Base-by-base conservation (phyloP, 2,797 vertebrate species). In the Xerus rutilus region DNA sequence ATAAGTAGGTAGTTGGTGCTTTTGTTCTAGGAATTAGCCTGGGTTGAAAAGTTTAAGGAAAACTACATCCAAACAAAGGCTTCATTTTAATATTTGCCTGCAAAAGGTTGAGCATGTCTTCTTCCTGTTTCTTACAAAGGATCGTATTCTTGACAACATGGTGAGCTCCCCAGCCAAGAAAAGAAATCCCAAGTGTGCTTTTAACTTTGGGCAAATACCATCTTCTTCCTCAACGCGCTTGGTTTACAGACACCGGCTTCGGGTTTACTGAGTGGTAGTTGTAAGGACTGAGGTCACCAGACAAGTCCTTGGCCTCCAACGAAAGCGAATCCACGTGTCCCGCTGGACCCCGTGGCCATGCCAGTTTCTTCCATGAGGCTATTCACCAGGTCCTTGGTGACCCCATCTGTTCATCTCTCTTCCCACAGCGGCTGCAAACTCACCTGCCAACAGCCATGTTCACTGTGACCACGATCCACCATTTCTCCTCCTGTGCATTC, bases 301-400 rank as follows among this genome's bases (percentile, higher is more conserved):
- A 74, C 15, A 30, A 3, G 3, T 13, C 57, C 28, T 81, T 20
- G 9, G 39, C 39, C 39, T 39, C 14, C 15, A 32, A 11, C 3
- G 17, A 30, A 39, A 70, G 15, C 1, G 10, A 47, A n/a, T 21
- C 45, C 28, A 13, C 13, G 14, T 9, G 14, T n/a, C 8, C 32
- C 43, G 2, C 5, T 1, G n/a, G 9, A 20, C 35, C 35, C 43
- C 0, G 3, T 0, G 17, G 3, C 23, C 7, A 0, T 4, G 30
- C 17, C n/a, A 4, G 0, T 17, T 18, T 30, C 59, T 21, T 18
- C 15, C 18, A 0, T 4, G 28, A 7, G 7, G 20, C 43, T 47
- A 2, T 17, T 49, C 43, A 2, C 1, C 25, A 76, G 1, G 18
- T 32, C 32, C 32, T 32, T 0, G 1, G 32, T 10, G 28, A 25